Conservation (phyloP, 2,888 invertebrate genomes). For the Sinelater perroti region DNA sequence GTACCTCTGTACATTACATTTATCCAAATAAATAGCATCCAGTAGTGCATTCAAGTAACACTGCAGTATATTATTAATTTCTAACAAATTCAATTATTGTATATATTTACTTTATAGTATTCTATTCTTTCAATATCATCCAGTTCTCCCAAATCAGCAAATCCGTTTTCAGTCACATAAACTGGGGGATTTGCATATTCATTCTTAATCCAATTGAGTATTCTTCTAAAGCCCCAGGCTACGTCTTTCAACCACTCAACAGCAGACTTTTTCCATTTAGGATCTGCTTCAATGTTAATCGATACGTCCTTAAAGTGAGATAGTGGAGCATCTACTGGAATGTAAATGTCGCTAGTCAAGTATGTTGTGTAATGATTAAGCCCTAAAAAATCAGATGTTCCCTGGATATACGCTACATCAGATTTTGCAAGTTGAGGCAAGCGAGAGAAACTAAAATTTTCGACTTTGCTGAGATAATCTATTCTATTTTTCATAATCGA, state of each 20-base stretch:
- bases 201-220: constrained; percentile 61
- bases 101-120: constrained; percentile 47
- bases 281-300: constrained; percentile 56
- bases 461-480: constrained; percentile 59
- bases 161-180: constrained; percentile 68
- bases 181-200: constrained; percentile 62
- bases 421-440: constrained; percentile 67
- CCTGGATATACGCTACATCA: constrained; percentile 67
- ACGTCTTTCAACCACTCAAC: constrained; percentile 66
- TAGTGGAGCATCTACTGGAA: constrained; percentile 59
- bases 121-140: constrained; percentile 62
- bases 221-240: constrained; percentile 67
- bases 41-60: constrained; percentile 44
- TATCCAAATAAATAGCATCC: constrained; percentile 46
- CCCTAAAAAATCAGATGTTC: constrained; percentile 74
- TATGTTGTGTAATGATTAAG: constrained; percentile 74
- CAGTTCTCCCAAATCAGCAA: constrained; percentile 61
- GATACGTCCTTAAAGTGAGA: constrained; percentile 62
- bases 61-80: constrained; percentile 37
- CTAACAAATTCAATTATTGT: background rate
- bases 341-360: constrained; percentile 53
- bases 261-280: constrained; percentile 63
- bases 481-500: constrained; percentile 60
- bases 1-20: constrained; percentile 47
- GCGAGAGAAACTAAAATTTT: constrained; percentile 67